A percentile compares a stretch with the other conserved stretches of the same genome.
These are phyloP conservation scores for Oeneis ivallda DNA, from an alignment of 2,888 invertebrate species.

Conservation along the genomic window DNA sequence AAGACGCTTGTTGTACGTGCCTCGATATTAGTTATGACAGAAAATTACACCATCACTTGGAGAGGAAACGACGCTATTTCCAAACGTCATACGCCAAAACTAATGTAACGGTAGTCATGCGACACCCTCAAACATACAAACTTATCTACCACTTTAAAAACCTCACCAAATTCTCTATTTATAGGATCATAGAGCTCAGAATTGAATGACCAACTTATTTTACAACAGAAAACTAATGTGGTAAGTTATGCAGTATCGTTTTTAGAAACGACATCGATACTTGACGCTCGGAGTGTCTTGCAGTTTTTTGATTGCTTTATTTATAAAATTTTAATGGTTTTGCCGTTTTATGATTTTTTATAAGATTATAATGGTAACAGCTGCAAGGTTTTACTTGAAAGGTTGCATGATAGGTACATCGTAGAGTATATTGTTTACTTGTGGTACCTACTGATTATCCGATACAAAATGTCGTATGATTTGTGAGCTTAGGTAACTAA, in stretches of 20 bases:
- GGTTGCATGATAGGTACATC: background rate
- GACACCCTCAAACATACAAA: conserved; percentile 51
- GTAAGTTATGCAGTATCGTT: conserved; percentile 52
- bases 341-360: conserved; percentile 1
- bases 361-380: background rate
- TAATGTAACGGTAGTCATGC: conserved; percentile 59
- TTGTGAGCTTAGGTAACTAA: conserved; percentile 1
- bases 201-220: conserved; percentile 14
- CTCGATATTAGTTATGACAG: conserved; percentile 46
- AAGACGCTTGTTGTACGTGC: conserved; percentile 26
- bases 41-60: conserved; percentile 46
- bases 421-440: too few relatives aligned
- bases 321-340: conserved; percentile 28
- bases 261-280: conserved; percentile 65
- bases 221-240: conserved; percentile 21
- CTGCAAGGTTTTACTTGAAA: conserved; percentile 2
- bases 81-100: conserved; percentile 55
- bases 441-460: background rate
- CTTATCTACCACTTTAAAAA: conserved; percentile 25
- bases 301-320: conserved; percentile 52
- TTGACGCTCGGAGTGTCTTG: conserved; percentile 56
- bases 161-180: conserved; percentile 27
- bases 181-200: conserved; percentile 22
- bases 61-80: conserved; percentile 63
- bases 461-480: background rate